Base-by-base conservation (phyloP, 2,888 invertebrate genomes). In the Amblyteles armatorius region DNA sequence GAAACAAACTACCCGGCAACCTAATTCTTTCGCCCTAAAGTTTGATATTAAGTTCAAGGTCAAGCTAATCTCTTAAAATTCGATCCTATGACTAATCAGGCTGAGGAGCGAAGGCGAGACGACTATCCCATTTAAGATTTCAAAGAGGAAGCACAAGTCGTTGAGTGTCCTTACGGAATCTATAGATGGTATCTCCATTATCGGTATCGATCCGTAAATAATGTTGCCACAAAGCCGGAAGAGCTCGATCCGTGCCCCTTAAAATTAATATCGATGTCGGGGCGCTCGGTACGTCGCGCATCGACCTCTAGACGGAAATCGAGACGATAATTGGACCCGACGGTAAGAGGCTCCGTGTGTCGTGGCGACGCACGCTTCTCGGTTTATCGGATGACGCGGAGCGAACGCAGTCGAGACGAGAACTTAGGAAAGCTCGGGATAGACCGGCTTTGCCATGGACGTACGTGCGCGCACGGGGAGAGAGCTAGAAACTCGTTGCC, bases 321-420 rank as follows among this genome's bases (percentile, higher is more conserved):
- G 22, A 3, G 22, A 55, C 55, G 55, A 55, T 55, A 55, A 55
- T 55, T 55, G 55, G 55, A 55, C 55, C 55, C 55, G 55, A 55
- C 22, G 22, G 55, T 22, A 22, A 55, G 22, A 55, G 55, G 22
- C 9, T 22, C 55, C 55, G 52, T 52, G 50, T 50, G 55, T 55
- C 55, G 55, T 9, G 2, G 55, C 22, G 55, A 55, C 55, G 55
- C 55, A 22, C 55, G 55, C 19, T 55, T 55, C 19, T 55, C 22
- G 9, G 55, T 22, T 55, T 55, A 55, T 55, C 22, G 55, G 22
- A 55, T 19, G 19, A 55, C 22, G n/a, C 55, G 22, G 6, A 22
- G 9, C 55, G 22, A 22, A 55, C 19, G 55, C 22, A 55, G 55
- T 9, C 22, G 22, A 11, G 55, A 19, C 19, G 22, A 19, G 55